Evolutionary conservation across 2,797 vertebrate genomes (phyloP), one percentile per base, ranked within the genome.

Genomic region (Sebastes oblongus): DNA sequence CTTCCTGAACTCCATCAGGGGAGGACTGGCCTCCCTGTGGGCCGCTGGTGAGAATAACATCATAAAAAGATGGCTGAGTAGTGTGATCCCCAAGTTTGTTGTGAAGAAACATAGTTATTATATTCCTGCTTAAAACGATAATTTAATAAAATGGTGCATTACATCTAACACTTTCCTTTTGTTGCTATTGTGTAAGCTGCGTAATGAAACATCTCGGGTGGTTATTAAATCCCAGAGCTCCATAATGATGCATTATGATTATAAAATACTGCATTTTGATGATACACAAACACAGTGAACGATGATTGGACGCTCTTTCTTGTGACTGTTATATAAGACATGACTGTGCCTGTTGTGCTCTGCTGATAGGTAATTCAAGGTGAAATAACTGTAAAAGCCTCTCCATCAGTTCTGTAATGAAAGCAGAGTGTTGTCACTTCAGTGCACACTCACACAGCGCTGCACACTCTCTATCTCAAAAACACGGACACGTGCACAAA

Each of bases 351-450:
- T 39, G 24, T 80, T 76, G 64, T 77, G 68, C 46, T 70, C 54
- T 73, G 66, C 10, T 66, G 22, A 34, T 59, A 70, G 68, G 27
- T 66, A 39, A 70, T 59, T 61, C 56, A 64, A 70, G 50, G 36
- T 79, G 56, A 73, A 76, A 81, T 61, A 72, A 78, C 64, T 55
- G 25, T 67, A 68, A 82, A 77, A 73, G 78, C 69, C 42, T 76
- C 65, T 86, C 75, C 55, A 77, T 77, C 56, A 36, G 39, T 55
- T 78, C 32, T 50, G 25, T 73, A 71, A 82, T 84, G 75, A 77
- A 72, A 65, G 54, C 55, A 39, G 73, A 72, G 62, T 60, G 46
- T 61, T 81, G 64, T 66, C 60, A 66, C 61, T 58, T 46, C 60
- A 78, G 18, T 50, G 30, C 42, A 64, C 24, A 42, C 60, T 77